Evolutionary conservation across 2,888 invertebrate genomes (phyloP).

Genomic region (Ashinkailepas kermadecensis): DNA sequence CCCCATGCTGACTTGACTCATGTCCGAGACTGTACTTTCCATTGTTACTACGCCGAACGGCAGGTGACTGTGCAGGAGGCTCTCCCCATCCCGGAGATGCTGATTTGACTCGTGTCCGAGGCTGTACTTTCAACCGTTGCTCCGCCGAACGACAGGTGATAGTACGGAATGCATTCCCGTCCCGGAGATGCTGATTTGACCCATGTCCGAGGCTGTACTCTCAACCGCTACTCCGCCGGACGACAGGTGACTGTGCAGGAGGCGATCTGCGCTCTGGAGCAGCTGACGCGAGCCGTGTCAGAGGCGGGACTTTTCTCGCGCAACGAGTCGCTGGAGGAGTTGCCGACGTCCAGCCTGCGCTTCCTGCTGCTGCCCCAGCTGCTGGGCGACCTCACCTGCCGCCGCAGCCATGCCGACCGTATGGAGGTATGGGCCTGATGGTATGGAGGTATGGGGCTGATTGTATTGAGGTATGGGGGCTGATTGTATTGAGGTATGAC

Average conservation of each 20-base stretch:
- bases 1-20: too few relatives aligned
- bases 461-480: too few relatives aligned
- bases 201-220: slow-evolving; percentile 30
- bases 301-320: slow-evolving; percentile 30
- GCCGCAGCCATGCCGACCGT: slow-evolving; percentile 25
- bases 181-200: slow-evolving; percentile 28
- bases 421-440: too few relatives aligned
- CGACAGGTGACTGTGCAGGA: slow-evolving; percentile 26
- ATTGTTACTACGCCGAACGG: slow-evolving; percentile 29
- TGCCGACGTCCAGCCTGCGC: slow-evolving; percentile 30
- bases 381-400: slow-evolving; percentile 29
- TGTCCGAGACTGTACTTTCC: slow-evolving; percentile 31
- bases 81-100: slow-evolving; percentile 24
- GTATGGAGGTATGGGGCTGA: too few relatives aligned
- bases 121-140: slow-evolving; percentile 25
- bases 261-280: slow-evolving; percentile 25
- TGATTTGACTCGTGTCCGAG: slow-evolving; percentile 30
- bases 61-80: slow-evolving; percentile 25
- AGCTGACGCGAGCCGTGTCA: slow-evolving; percentile 31
- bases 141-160: not conserved
- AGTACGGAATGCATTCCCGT: slow-evolving; percentile 24
- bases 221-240: slow-evolving; percentile 30
- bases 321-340: slow-evolving; percentile 31
- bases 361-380: slow-evolving; percentile 32
- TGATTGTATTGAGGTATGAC: too few relatives aligned